Evolutionary conservation across 2,797 vertebrate species (phyloP).

Genomic region (Ctenopoma multispine): DNA sequence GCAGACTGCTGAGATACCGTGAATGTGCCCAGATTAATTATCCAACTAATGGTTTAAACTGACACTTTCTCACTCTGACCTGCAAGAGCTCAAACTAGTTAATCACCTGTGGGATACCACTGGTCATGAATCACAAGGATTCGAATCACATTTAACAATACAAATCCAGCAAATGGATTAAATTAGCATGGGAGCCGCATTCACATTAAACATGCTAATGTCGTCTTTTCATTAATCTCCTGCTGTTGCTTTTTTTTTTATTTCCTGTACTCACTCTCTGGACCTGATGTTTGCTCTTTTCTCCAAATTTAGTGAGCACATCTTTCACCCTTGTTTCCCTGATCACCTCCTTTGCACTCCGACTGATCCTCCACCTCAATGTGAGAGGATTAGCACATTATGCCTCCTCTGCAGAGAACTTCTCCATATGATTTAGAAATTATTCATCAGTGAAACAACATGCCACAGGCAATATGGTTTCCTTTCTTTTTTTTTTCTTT

Average conservation of each 20-base stretch:
- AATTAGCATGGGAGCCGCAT: conserved; percentile 29
- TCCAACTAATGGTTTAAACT: conserved; percentile 49
- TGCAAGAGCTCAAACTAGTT: conserved; percentile 3
- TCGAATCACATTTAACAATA: conserved; percentile 53
- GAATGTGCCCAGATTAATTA: conserved; percentile 58
- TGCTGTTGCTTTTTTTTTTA: not conserved
- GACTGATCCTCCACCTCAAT: conserved; percentile 18
- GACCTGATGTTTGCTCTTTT: not conserved
- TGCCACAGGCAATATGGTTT: conserved; percentile 20
- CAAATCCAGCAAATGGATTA: conserved; percentile 51
- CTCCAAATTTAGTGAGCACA: not conserved
- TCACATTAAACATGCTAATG: conserved; percentile 35
- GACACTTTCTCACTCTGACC: conserved; percentile 49
- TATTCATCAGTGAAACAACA: conserved; percentile 55
- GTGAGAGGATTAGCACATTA: conserved; percentile 26
- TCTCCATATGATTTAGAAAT: conserved; percentile 49
- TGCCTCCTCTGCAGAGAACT: conserved; percentile 35
- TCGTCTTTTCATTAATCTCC: conserved; percentile 34
- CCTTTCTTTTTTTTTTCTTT: conserved; percentile 3
- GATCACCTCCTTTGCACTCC: conserved; percentile 7
- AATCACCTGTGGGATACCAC: conserved; percentile 58
- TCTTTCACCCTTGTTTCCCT: not conserved
- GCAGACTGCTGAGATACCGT: conserved; percentile 14
- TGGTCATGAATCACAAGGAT: conserved; percentile 45
- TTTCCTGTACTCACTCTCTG: not conserved